A percentile compares a stretch with the other conserved stretches of the same genome.
Evolutionary conservation across 2,888 invertebrate species (phyloP).

Genomic region (Lycophotia porphyrea): DNA sequence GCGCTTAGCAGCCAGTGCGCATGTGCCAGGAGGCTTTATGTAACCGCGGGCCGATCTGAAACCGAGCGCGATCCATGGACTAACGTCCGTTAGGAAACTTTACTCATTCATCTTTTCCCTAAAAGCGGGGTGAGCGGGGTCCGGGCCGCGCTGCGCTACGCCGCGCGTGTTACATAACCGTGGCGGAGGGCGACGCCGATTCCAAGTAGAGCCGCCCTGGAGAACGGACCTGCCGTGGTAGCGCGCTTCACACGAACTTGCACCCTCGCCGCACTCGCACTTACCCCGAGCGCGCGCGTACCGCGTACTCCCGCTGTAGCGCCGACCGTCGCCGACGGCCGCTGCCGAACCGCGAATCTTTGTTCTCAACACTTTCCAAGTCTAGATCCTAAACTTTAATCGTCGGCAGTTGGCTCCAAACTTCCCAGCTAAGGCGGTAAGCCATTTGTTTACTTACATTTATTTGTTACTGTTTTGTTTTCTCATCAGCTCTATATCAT

Average conservation of each 20-base stretch:
- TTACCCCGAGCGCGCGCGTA: conserved; percentile 57
- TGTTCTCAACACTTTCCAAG: conserved; percentile 64
- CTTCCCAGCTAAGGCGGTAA: conserved; percentile 80
- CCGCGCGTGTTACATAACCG: conserved; percentile 84
- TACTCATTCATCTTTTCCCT: conserved; percentile 89
- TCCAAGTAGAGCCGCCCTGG: conserved; percentile 78
- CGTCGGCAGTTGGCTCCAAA: conserved; percentile 67
- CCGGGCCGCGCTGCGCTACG: conserved; percentile 83
- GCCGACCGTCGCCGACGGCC: conserved; percentile 47
- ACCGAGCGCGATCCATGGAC: conserved; percentile 84
- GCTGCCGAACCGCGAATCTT: conserved; percentile 61
- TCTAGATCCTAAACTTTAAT: conserved; percentile 72
- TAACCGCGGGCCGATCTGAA: conserved; percentile 83
- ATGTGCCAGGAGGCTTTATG: conserved; percentile 82
- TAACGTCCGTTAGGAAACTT: conserved; percentile 88
- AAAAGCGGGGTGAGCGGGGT: conserved; percentile 85
- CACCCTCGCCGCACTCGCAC: conserved; percentile 63
- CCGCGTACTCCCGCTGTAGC: conserved; percentile 60
- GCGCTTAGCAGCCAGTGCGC: conserved; percentile 70
- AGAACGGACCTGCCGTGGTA: conserved; percentile 73
- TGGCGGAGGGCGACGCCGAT: conserved; percentile 77
- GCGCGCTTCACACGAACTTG: conserved; percentile 65
- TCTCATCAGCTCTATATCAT: conserved; percentile 67
- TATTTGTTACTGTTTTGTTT: conserved; percentile 69
- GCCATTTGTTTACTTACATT: conserved; percentile 77